These are phyloP conservation scores for Desmophyllum pertusum DNA, from an alignment of 92 coral and sea anemone species.

Conservation along the genomic window DNA sequence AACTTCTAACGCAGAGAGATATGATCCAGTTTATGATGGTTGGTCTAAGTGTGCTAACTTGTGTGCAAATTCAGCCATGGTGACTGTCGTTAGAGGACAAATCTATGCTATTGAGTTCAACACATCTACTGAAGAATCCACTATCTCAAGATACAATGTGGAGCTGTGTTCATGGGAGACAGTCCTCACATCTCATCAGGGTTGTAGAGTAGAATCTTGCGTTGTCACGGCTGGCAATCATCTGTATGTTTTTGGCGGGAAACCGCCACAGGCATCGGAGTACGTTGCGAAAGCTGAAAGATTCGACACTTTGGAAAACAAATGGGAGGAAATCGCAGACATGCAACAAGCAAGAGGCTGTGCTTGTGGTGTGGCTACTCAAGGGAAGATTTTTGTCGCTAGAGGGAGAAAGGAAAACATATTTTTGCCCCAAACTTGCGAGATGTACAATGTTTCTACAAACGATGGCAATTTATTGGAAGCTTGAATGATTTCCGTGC, in stretches of 20 bases:
- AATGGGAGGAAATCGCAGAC: constrained; percentile 5
- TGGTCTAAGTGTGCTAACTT: too few species aligned
- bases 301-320: background rate
- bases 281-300: background rate
- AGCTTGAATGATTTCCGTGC: background rate
- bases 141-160: background rate
- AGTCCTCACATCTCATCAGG: background rate
- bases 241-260: constrained; percentile 25
- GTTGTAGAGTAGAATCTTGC: background rate
- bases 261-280: rapidly evolving
- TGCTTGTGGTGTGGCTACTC: background rate
- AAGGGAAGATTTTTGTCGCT: background rate
- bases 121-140: background rate
- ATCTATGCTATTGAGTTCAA: background rate
- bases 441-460: background rate
- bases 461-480: constrained; percentile 9
- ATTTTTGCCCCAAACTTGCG: background rate
- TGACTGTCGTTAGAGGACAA: constrained; percentile 7
- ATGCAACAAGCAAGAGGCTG: background rate
- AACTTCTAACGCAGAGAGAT: background rate
- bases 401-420: background rate
- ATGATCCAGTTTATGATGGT: constrained; percentile 11
- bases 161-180: background rate
- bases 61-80: too few species aligned
- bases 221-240: constrained; percentile 13